Conservation (phyloP, 23 tunicate genomes). For the Styela clava region DNA sequence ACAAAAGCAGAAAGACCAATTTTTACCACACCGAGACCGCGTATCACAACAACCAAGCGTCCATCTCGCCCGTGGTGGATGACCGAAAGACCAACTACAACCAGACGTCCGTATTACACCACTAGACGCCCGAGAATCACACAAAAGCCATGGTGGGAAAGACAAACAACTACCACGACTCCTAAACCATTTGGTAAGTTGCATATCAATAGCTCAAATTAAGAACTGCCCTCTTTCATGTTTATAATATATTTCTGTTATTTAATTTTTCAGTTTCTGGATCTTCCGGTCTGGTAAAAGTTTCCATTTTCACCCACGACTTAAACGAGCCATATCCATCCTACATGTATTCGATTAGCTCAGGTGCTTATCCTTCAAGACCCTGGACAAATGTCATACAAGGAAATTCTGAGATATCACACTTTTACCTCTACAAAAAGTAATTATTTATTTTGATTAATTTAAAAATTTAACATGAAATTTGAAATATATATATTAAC, state of each 20-base stretch:
- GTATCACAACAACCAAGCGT: background rate
- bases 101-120: conserved; percentile 19
- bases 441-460: background rate
- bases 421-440: conserved; percentile 10
- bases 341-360: background rate
- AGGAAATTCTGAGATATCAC: background rate
- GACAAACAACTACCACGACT: background rate
- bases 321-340: background rate
- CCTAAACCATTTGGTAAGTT: conserved; percentile 20
- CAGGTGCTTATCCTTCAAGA: background rate
- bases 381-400: background rate
- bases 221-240: too few species aligned
- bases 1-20: background rate
- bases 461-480: background rate
- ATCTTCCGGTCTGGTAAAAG: background rate
- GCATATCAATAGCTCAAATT: too few species aligned
- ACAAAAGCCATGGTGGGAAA: background rate
- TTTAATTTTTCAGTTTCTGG: background rate
- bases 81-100: background rate
- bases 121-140: conserved; percentile 1
- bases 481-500: background rate
- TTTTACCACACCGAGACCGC: background rate
- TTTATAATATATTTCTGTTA: too few species aligned
- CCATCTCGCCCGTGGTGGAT: conserved; percentile 23
- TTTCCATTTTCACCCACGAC: conserved; percentile 1